phyloP scores from a whole-genome alignment of 1,140 invertebrate species.

The Danaus plexippus region DNA sequence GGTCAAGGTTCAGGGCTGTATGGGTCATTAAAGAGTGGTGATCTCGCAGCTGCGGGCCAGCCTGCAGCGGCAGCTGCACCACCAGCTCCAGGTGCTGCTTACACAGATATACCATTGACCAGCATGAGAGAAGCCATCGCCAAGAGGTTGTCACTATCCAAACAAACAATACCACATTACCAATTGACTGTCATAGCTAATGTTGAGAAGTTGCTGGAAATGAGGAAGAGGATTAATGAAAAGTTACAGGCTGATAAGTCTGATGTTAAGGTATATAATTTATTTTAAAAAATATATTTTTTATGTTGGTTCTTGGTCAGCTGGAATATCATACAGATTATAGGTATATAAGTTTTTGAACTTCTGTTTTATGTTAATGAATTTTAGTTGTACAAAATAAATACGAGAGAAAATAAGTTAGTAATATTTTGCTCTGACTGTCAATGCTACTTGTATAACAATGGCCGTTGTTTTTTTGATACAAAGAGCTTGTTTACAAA shows the following conservation, averaged over 20 bases:
- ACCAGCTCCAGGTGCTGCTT: slow-evolving; percentile 68
- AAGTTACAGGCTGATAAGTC: slow-evolving; percentile 81
- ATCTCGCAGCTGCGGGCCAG: slow-evolving; percentile 77
- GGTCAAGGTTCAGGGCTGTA: slow-evolving; percentile 88
- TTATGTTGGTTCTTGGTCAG: slow-evolving; percentile 3
- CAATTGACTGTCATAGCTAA: slow-evolving; percentile 91
- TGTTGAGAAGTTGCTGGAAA: slow-evolving; percentile 81
- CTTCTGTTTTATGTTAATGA: too few relatives aligned
- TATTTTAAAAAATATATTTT: slow-evolving; percentile 4
- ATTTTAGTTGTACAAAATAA: too few relatives aligned
- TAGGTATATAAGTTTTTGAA: too few relatives aligned
- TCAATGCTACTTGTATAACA: too few relatives aligned
- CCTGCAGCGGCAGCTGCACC: slow-evolving; percentile 44
- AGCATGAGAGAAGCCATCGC: slow-evolving; percentile 93
- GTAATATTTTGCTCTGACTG: too few relatives aligned
- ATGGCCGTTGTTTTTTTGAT: too few relatives aligned
- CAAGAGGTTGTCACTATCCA: slow-evolving; percentile 92
- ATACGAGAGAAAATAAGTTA: too few relatives aligned
- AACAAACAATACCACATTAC: slow-evolving; percentile 96
- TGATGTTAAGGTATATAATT: slow-evolving; percentile 65
- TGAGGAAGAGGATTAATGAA: slow-evolving; percentile 82
- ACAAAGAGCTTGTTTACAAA: too few relatives aligned
- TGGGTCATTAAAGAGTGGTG: slow-evolving; percentile 90
- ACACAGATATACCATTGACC: slow-evolving; percentile 87
- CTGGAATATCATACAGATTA: too few relatives aligned